A percentile compares a stretch with the other conserved stretches of the same genome.
Conservation (phyloP, 2,888 invertebrate species). For the Galeopsomyia nigrocyanea region DNA sequence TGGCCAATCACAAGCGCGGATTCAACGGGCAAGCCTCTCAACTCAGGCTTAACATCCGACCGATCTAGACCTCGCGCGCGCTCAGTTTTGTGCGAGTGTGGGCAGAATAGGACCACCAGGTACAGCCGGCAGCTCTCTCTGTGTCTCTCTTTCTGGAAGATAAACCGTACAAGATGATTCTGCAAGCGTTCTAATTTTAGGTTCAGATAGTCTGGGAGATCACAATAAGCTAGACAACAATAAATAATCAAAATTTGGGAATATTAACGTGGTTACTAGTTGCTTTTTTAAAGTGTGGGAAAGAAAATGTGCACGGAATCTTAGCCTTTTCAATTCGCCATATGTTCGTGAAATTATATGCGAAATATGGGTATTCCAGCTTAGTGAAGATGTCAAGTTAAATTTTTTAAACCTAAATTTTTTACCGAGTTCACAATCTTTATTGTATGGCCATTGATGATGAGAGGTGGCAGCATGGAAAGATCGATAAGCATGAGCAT, state of each 20-base stretch:
- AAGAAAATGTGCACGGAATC: background rate
- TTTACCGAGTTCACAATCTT: background rate
- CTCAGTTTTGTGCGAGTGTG: no score
- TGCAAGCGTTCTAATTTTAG: no score
- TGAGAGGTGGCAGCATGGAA: background rate
- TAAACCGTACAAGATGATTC: no score
- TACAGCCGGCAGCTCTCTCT: no score
- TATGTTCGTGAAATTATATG: background rate
- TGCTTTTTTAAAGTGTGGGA: background rate
- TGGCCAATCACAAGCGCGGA: no score
- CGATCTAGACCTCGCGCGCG: no score
- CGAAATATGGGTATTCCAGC: conserved; percentile 4
- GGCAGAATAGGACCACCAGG: no score
- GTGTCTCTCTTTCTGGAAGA: no score
- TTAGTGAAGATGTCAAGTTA: background rate
- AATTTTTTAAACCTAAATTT: background rate
- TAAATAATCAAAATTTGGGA: background rate
- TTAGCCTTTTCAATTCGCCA: background rate
- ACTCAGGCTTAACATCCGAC: no score
- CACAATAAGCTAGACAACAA: no score
- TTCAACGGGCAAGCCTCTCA: no score
- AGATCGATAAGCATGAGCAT: background rate
- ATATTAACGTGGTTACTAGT: background rate
- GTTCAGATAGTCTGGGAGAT: no score
- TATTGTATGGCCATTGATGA: background rate